Evolutionary conservation across 2,888 invertebrate species (phyloP).

Genomic region (Drosophila mettleri): DNA sequence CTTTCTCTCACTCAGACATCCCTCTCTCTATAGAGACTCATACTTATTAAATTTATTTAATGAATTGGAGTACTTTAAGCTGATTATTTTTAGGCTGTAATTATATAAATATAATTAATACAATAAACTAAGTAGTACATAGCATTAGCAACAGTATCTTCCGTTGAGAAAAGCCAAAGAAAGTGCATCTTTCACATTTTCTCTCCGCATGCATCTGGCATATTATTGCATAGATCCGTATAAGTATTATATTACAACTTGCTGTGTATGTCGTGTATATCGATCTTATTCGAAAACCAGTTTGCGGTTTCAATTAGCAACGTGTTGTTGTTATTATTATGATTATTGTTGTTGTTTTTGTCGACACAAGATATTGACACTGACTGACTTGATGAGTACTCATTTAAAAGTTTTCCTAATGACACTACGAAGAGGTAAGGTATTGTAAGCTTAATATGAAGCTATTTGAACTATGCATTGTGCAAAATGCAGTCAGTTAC

Average conservation of each 20-base stretch:
- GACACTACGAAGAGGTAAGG: slow-evolving; percentile 23
- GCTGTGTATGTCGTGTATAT: slow-evolving; percentile 31
- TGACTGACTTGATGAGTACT: slow-evolving; percentile 26
- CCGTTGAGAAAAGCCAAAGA: slow-evolving; percentile 9
- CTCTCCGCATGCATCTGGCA: slow-evolving; percentile 33
- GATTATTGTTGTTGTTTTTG: slow-evolving; percentile 45
- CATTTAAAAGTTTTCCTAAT: slow-evolving; percentile 21
- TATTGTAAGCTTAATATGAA: slow-evolving; percentile 6
- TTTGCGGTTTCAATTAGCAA: slow-evolving; percentile 65
- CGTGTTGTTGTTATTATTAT: slow-evolving; percentile 43
- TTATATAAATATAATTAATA: not conserved
- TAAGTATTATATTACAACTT: slow-evolving; percentile 59
- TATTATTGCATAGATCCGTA: slow-evolving; percentile 38
- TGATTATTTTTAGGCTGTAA: not conserved
- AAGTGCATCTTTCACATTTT: slow-evolving; percentile 30
- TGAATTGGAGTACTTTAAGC: not conserved
- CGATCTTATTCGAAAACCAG: slow-evolving; percentile 52
- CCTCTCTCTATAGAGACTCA: not conserved
- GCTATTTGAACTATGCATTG: not conserved
- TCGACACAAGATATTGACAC: slow-evolving; percentile 40
- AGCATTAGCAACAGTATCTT: not conserved
- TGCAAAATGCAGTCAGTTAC: too few relatives aligned
- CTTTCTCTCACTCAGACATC: not conserved
- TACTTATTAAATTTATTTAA: not conserved
- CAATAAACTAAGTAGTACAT: not conserved